Evolutionary conservation across 2,888 invertebrate genomes (phyloP).

Genomic region (Eugnorisma glareosa): DNA sequence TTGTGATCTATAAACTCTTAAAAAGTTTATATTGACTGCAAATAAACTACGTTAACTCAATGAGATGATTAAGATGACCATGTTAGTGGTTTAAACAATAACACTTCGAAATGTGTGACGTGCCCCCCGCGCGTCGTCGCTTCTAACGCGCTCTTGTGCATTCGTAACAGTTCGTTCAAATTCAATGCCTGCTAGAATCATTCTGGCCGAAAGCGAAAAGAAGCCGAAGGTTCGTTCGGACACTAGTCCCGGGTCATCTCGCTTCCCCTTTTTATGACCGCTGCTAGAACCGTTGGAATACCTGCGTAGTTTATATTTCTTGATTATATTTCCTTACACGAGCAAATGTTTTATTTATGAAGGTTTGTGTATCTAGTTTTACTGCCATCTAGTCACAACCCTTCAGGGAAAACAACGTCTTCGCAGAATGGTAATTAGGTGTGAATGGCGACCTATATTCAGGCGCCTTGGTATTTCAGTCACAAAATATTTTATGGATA

Average conservation of each 20-base stretch:
- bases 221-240: not conserved
- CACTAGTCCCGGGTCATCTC: not conserved
- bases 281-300: not conserved
- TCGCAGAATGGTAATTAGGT: conserved; percentile 26
- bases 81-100: not conserved
- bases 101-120: not conserved
- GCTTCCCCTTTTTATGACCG: not conserved
- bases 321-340: not conserved
- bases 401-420: conserved; percentile 2
- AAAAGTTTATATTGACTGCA: not conserved
- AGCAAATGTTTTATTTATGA: conserved; percentile 12
- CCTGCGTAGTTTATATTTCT: not conserved
- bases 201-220: too few species aligned
- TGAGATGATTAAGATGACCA: not conserved
- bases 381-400: not conserved
- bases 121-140: not conserved
- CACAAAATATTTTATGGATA: not conserved
- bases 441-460: conserved; percentile 31
- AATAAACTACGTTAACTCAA: not conserved
- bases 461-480: not conserved
- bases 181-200: too few species aligned
- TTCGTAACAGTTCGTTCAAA: not conserved
- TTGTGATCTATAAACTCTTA: not conserved
- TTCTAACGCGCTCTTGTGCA: not conserved
- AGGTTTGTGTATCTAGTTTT: conserved; percentile 1